Conservation (phyloP, 2,888 invertebrate species). For the Tetanocera ferruginea region DNA sequence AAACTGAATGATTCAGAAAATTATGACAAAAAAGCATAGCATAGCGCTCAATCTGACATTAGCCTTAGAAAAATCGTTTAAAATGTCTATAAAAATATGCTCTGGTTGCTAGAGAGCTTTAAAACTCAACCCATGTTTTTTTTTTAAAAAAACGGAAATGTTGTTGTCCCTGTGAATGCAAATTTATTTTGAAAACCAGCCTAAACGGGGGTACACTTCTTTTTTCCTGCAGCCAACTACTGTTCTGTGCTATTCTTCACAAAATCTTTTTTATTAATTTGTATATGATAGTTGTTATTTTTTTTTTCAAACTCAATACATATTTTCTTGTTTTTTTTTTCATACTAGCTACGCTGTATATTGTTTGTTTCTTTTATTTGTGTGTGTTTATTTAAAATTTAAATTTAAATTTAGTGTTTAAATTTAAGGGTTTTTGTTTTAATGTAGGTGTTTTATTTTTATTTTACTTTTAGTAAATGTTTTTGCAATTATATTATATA, state of each 20-base stretch:
- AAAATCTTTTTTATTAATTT: neutral
- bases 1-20: too few species aligned
- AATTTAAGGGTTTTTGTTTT: conserved; percentile 29
- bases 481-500: conserved; percentile 44
- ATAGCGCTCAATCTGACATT: too few species aligned
- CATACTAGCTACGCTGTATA: conserved; percentile 32
- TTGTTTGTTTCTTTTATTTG: conserved; percentile 32
- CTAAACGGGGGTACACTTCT: too few species aligned
- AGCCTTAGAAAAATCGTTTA: too few species aligned
- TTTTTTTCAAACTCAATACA: conserved; percentile 29
- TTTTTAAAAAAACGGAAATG: too few species aligned
- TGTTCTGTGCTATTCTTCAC: neutral
- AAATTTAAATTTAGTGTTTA: neutral
- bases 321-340: neutral
- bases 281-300: conserved; percentile 15
- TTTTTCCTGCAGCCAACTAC: too few species aligned
- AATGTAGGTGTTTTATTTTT: conserved; percentile 43
- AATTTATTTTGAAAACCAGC: too few species aligned
- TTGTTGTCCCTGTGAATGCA: too few species aligned
- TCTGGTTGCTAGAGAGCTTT: too few species aligned
- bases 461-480: conserved; percentile 56
- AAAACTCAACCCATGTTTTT: too few species aligned
- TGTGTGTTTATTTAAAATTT: neutral
- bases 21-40: too few species aligned
- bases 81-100: too few species aligned